Evolutionary conservation across 2,797 vertebrate genomes (phyloP).

Genomic region (Galago senegalensis): DNA sequence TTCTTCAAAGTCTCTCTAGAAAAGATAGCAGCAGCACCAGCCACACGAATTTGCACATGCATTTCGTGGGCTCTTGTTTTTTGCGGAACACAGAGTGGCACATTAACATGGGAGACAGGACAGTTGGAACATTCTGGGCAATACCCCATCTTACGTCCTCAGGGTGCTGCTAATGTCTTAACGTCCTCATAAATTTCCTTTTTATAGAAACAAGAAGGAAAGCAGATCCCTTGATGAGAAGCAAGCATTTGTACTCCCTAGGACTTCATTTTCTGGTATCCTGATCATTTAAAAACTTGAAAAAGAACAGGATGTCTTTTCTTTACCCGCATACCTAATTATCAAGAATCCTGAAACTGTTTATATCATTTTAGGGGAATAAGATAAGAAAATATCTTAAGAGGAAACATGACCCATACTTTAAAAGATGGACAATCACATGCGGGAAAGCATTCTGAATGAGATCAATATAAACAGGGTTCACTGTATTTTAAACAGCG

Average conservation of each 20-base stretch:
- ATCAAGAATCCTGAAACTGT: slow-evolving; percentile 84
- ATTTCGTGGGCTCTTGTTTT: neutral
- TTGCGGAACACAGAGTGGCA: neutral
- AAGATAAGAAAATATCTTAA: slow-evolving; percentile 86
- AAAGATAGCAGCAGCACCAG: neutral
- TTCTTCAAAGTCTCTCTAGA: slow-evolving; percentile 53
- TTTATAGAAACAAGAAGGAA: slow-evolving; percentile 28
- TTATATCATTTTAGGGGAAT: slow-evolving; percentile 87
- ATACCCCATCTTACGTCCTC: no score
- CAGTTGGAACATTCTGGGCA: neutral
- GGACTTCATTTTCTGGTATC: slow-evolving; percentile 85
- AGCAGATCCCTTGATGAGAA: slow-evolving; percentile 52
- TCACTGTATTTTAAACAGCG: slow-evolving; percentile 86
- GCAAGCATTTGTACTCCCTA: slow-evolving; percentile 60
- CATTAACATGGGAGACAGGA: neutral
- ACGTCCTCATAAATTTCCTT: slow-evolving; percentile 42
- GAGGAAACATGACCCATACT: slow-evolving; percentile 85
- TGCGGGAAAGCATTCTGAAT: slow-evolving; percentile 84
- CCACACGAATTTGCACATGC: neutral
- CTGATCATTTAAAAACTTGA: slow-evolving; percentile 76
- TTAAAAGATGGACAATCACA: slow-evolving; percentile 84
- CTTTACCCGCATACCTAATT: slow-evolving; percentile 83
- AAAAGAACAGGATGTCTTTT: slow-evolving; percentile 80
- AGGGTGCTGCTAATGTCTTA: neutral
- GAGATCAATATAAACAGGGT: slow-evolving; percentile 85